Evolutionary conservation across 2,888 invertebrate species (phyloP).

Genomic region (Caenorhabditis sp.): DNA sequence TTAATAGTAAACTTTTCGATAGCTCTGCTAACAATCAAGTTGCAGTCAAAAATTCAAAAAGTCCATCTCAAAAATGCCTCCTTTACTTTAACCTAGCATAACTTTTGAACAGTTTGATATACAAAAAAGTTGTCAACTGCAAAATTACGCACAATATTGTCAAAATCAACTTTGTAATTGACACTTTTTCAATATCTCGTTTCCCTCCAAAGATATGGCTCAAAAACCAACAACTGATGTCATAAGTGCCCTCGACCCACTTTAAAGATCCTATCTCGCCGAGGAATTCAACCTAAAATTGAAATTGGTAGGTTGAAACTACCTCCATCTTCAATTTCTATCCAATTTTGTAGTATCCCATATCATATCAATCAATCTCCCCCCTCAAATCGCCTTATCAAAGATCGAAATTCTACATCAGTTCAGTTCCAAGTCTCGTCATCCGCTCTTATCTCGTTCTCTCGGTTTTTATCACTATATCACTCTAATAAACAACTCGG

Average conservation of each 20-base stretch:
- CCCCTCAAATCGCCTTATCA: too few species aligned
- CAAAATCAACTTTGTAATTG: not conserved
- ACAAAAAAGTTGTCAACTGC: not conserved
- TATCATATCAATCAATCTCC: too few species aligned
- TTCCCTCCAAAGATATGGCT: not conserved
- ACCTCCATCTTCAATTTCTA: too few species aligned
- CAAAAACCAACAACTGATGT: not conserved
- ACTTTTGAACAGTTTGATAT: not conserved
- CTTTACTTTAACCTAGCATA: too few species aligned
- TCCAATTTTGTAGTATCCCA: too few species aligned
- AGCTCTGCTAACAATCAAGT: too few species aligned
- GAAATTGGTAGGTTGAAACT: too few species aligned
- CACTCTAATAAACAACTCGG: constrained; percentile 11
- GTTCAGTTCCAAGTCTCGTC: constrained; percentile 23
- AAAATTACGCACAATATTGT: not conserved
- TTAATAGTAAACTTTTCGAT: too few species aligned
- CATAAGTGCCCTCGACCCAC: constrained; percentile 1
- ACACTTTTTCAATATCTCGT: not conserved
- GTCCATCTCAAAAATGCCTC: too few species aligned
- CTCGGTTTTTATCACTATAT: constrained; percentile 6
- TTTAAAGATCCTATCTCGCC: not conserved
- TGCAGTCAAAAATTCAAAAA: too few species aligned
- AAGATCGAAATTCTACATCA: constrained; percentile 1
- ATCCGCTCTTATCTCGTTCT: constrained; percentile 8
- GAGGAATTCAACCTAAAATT: too few species aligned